These are phyloP conservation scores for Arnoldichthys spilopterus DNA, from an alignment of 2,797 vertebrate genomes.

Conservation along the genomic window DNA sequence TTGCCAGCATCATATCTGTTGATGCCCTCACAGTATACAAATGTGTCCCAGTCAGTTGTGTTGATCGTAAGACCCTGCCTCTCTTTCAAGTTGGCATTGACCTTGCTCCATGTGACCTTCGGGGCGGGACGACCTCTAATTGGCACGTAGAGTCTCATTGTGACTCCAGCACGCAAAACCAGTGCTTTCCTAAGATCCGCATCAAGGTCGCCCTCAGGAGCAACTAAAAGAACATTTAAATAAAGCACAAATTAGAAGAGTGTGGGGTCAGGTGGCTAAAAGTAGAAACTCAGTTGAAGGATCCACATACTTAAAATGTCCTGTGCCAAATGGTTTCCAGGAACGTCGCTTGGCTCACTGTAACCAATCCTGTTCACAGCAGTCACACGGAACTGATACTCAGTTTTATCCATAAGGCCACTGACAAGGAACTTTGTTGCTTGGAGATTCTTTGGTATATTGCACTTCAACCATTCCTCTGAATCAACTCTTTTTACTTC, in stretches of 20 bases:
- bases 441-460: constrained; percentile 92
- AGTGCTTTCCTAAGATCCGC: constrained; percentile 93
- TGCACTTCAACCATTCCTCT: constrained; percentile 93
- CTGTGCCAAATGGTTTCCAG: constrained; percentile 90
- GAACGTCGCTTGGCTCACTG: constrained; percentile 96
- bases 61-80: constrained; percentile 89
- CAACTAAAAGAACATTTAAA: constrained; percentile 73
- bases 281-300: not conserved
- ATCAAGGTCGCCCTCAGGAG: constrained; percentile 95
- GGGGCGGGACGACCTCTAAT: constrained; percentile 94
- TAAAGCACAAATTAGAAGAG: constrained; percentile 10
- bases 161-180: constrained; percentile 93
- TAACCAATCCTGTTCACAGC: constrained; percentile 96
- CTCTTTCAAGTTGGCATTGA: constrained; percentile 89
- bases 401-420: constrained; percentile 85
- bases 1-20: constrained; percentile 98
- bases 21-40: constrained; percentile 90
- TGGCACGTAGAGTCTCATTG: constrained; percentile 96
- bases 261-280: not conserved
- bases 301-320: constrained; percentile 92
- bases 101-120: constrained; percentile 93
- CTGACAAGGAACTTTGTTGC: constrained; percentile 88
- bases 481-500: constrained; percentile 88
- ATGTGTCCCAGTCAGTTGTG: constrained; percentile 94
- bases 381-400: constrained; percentile 94